Evolutionary conservation across 2,113 vertebrate species (phyloP).

Genomic region (Fukomys damarensis): DNA sequence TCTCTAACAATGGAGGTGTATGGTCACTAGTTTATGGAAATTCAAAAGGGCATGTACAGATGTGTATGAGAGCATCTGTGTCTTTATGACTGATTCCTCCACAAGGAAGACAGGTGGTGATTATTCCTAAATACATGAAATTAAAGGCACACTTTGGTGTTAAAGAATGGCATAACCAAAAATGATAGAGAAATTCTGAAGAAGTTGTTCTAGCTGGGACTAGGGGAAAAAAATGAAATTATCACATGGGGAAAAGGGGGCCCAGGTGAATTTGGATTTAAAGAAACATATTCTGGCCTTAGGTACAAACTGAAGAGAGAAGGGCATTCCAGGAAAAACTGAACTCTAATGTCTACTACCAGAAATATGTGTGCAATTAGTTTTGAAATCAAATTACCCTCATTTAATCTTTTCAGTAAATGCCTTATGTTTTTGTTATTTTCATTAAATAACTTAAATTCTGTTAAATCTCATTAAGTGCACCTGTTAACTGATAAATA

Average conservation of each 20-base stretch:
- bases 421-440: neutral
- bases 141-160: neutral
- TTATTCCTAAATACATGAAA: neutral
- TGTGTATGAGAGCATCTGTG: neutral
- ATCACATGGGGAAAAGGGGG: neutral
- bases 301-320: neutral
- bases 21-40: neutral
- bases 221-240: neutral
- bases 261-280: neutral
- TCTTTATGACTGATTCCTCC: neutral
- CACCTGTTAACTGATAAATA: neutral
- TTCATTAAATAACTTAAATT: slow-evolving; percentile 1
- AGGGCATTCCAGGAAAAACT: neutral
- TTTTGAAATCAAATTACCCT: neutral
- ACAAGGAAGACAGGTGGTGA: neutral
- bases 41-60: neutral
- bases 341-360: neutral
- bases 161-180: neutral
- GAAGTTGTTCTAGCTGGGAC: neutral
- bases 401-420: slow-evolving; percentile 24
- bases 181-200: slow-evolving; percentile 13
- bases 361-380: neutral
- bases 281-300: neutral
- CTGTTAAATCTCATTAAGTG: neutral
- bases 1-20: neutral